Conservation (phyloP, 2,797 vertebrate species). For the Sarcoramphus papa region DNA sequence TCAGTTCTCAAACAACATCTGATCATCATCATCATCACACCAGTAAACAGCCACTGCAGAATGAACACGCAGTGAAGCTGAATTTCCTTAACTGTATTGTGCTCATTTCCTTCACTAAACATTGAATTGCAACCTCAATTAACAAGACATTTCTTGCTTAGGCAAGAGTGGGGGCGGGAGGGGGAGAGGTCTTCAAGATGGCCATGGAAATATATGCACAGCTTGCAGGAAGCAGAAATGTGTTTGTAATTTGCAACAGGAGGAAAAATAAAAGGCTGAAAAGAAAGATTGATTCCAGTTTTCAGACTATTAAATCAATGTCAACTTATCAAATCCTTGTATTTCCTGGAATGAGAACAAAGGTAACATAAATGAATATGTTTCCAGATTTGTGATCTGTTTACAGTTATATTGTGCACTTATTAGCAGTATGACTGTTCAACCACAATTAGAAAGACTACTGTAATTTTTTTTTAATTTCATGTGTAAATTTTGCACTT, state of each 20-base stretch:
- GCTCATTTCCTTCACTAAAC: slow-evolving; percentile 31
- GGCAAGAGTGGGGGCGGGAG: not conserved
- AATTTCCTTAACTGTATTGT: not conserved
- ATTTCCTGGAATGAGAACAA: slow-evolving; percentile 64
- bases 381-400: slow-evolving; percentile 63
- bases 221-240: slow-evolving; percentile 66
- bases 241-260: slow-evolving; percentile 70
- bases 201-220: slow-evolving; percentile 21
- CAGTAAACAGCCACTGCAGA: slow-evolving; percentile 23
- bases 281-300: slow-evolving; percentile 60
- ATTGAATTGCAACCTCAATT: slow-evolving; percentile 70
- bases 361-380: slow-evolving; percentile 49
- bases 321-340: slow-evolving; percentile 63
- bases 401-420: slow-evolving; percentile 60
- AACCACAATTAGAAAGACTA: slow-evolving; percentile 49
- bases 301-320: slow-evolving; percentile 68
- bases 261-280: slow-evolving; percentile 65
- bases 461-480: slow-evolving; percentile 21
- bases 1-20: slow-evolving; percentile 55
- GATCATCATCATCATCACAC: slow-evolving; percentile 30
- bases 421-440: slow-evolving; percentile 54
- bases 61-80: not conserved
- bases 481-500: slow-evolving; percentile 50
- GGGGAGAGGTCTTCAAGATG: not conserved
- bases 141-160: slow-evolving; percentile 58